phyloP scores from a whole-genome alignment of 2,113 vertebrate genomes.

The Ptychochromis oligacanthus region DNA sequence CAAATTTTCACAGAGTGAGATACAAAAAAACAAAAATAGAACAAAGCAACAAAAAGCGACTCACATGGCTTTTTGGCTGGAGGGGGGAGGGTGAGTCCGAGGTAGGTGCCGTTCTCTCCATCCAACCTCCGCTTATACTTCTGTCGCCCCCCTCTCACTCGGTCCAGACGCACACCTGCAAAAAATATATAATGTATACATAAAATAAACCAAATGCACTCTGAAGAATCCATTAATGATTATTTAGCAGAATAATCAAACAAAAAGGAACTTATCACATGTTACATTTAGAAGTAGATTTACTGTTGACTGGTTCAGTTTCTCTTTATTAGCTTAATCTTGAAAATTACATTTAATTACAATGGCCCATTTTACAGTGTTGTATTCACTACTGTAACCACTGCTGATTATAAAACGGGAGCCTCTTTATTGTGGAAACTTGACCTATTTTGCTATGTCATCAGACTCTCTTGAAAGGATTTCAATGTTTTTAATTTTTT shows the following conservation, averaged over 20 bases:
- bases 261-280: not conserved
- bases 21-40: not conserved
- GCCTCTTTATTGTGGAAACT: not conserved
- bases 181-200: not conserved
- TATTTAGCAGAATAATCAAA: not conserved
- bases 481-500: not conserved
- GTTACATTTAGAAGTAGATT: not conserved
- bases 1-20: not conserved
- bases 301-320: not conserved
- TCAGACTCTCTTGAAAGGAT: not conserved
- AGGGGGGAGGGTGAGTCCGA: conserved; percentile 89
- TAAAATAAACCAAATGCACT: not conserved
- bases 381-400: not conserved
- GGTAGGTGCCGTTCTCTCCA: conserved; percentile 87
- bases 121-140: conserved; percentile 97
- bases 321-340: not conserved
- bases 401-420: not conserved
- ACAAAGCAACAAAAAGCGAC: conserved; percentile 52
- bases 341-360: not conserved
- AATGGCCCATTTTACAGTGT: not conserved
- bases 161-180: conserved; percentile 95
- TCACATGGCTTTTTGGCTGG: conserved; percentile 93
- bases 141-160: conserved; percentile 95
- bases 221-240: not conserved
- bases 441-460: conserved; percentile 32